Percentiles rank a stretch among this genome's conserved stretches.
Conservation (phyloP, 2,888 invertebrate genomes). For the Stenichneumon culpator region DNA sequence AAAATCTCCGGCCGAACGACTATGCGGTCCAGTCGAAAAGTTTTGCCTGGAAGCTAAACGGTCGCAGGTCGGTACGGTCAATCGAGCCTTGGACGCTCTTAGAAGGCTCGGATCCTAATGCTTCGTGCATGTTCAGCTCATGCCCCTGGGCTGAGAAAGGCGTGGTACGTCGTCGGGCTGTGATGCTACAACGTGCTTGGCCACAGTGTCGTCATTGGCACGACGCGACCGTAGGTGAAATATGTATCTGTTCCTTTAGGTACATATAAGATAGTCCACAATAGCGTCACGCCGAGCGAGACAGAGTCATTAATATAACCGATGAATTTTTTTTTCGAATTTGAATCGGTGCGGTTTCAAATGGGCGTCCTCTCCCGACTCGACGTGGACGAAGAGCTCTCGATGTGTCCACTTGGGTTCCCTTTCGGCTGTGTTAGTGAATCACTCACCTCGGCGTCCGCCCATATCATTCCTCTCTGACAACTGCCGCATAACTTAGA, state of each 20-base stretch:
- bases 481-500: not conserved
- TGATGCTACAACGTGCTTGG: slow-evolving; percentile 51
- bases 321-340: too few relatives aligned
- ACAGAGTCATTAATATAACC: slow-evolving; percentile 31
- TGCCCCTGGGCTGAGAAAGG: slow-evolving; percentile 84
- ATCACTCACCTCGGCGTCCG: not conserved
- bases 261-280: not conserved
- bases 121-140: slow-evolving; percentile 64
- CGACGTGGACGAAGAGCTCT: slow-evolving; percentile 14
- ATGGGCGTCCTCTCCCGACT: slow-evolving; percentile 10
- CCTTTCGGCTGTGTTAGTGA: slow-evolving; percentile 2
- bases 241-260: slow-evolving; percentile 26
- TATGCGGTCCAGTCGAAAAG: not conserved
- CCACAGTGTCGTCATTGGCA: slow-evolving; percentile 70
- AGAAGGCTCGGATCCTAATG: slow-evolving; percentile 75
- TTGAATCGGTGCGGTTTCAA: slow-evolving; percentile 39
- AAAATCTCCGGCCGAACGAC: not conserved
- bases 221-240: slow-evolving; percentile 67
- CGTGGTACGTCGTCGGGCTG: slow-evolving; percentile 74
- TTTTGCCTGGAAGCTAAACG: slow-evolving; percentile 27
- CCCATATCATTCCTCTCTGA: slow-evolving; percentile 7
- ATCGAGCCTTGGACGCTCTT: slow-evolving; percentile 3
- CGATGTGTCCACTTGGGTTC: slow-evolving; percentile 9
- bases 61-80: not conserved
- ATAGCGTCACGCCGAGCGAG: slow-evolving; percentile 2